phyloP scores from a whole-genome alignment of 1,140 invertebrate genomes.

The Spodoptera frugiperda region DNA sequence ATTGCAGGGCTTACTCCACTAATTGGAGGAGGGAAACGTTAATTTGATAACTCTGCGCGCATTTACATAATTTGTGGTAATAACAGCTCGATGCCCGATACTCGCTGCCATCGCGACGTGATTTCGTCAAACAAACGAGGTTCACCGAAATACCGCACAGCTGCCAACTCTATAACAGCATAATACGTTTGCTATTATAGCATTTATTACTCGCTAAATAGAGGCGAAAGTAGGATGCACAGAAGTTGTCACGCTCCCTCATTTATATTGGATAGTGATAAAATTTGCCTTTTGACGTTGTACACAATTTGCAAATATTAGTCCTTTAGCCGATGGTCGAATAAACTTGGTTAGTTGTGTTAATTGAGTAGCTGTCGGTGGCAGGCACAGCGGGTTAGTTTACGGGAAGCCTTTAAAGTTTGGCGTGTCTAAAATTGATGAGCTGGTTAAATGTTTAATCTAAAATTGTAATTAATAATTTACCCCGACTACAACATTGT shows the following conservation, averaged over 20 bases:
- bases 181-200: conserved; percentile 5
- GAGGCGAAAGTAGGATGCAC: conserved; percentile 8
- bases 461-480: neutral
- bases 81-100: conserved; percentile 41
- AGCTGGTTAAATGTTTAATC: neutral
- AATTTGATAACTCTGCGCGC: conserved; percentile 52
- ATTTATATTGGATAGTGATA: conserved; percentile 30
- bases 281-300: conserved; percentile 34
- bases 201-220: neutral
- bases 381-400: conserved; percentile 9
- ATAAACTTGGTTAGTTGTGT: conserved; percentile 10
- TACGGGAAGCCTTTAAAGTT: conserved; percentile 11
- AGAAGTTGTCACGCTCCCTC: neutral
- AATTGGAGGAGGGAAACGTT: conserved; percentile 55
- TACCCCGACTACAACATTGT: neutral
- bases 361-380: conserved; percentile 20
- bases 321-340: conserved; percentile 10
- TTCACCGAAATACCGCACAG: conserved; percentile 21
- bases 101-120: conserved; percentile 13
- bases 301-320: conserved; percentile 24
- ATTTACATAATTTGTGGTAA: conserved; percentile 62
- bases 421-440: conserved; percentile 1
- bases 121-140: conserved; percentile 35
- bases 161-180: conserved; percentile 22
- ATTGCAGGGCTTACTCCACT: conserved; percentile 46